Evolutionary conservation across 2,797 vertebrate genomes (phyloP).

Genomic region (Acanthornis magna): DNA sequence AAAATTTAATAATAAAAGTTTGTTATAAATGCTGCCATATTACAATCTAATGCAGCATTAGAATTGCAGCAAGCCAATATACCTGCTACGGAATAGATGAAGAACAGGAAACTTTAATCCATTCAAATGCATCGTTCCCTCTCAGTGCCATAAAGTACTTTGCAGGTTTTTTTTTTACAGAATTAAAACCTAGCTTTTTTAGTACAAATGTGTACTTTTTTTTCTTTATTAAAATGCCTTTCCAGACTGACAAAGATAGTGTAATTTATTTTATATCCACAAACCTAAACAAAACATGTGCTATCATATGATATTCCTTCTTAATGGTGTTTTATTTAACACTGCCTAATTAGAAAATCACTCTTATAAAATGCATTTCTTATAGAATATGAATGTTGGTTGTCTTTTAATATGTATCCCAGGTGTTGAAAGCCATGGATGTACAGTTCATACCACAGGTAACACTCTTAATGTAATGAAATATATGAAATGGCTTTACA

Average conservation of each 20-base stretch:
- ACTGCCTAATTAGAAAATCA: not conserved
- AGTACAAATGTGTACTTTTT: not conserved
- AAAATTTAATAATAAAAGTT: not conserved
- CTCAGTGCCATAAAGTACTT: not conserved
- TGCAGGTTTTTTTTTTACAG: not conserved
- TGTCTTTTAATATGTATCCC: not conserved
- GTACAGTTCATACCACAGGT: not conserved
- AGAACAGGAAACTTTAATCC: not conserved
- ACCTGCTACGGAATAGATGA: not conserved
- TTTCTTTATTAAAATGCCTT: not conserved
- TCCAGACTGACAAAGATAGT: not conserved
- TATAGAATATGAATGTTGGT: not conserved
- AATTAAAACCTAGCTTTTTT: not conserved
- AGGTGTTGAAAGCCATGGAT: not conserved
- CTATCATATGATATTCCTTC: not conserved
- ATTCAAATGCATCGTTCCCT: not conserved
- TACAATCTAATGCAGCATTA: not conserved
- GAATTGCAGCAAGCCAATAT: not conserved
- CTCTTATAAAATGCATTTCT: not conserved
- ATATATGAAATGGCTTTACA: slow-evolving; percentile 36
- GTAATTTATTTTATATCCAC: not conserved
- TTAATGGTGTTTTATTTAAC: not conserved
- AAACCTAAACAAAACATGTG: not conserved
- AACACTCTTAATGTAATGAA: slow-evolving; percentile 19
- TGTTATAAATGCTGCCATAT: not conserved